Evolutionary conservation across 1,140 invertebrate genomes (phyloP).

Genomic region (Galendromus occidentalis): DNA sequence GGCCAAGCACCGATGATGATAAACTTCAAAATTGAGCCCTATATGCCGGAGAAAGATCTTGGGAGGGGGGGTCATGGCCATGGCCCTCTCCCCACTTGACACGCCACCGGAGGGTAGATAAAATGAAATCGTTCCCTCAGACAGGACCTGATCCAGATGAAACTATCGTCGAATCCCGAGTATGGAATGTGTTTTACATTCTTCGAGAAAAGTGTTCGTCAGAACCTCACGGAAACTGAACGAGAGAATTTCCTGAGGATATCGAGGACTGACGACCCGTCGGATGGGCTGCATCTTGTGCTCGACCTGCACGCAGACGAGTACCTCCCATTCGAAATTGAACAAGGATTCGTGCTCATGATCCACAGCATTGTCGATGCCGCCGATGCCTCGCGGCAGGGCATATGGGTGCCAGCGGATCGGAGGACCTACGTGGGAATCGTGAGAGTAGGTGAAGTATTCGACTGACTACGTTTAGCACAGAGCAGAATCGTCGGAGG

Average conservation of each 20-base stretch:
- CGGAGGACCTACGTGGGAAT: background rate
- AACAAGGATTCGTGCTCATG: background rate
- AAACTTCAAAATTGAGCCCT: no score
- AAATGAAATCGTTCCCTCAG: no score
- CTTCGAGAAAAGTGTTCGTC: background rate
- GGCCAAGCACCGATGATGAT: no score
- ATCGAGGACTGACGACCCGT: background rate
- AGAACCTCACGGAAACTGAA: background rate
- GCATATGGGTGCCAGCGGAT: background rate
- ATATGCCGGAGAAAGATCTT: no score
- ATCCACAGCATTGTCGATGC: background rate
- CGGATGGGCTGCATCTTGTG: background rate
- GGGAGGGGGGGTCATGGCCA: no score
- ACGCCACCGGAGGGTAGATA: no score
- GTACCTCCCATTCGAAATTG: background rate
- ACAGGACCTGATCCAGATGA: background rate
- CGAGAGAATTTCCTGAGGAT: background rate
- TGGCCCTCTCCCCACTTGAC: no score
- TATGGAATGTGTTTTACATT: background rate
- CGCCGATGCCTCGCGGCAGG: background rate
- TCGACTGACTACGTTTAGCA: no score
- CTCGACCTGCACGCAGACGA: background rate
- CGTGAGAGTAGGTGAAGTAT: background rate
- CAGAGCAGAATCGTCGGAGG: no score
- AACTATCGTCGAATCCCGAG: background rate